Conservation (phyloP, 2,888 invertebrate genomes). For the Pomacea canaliculata region DNA sequence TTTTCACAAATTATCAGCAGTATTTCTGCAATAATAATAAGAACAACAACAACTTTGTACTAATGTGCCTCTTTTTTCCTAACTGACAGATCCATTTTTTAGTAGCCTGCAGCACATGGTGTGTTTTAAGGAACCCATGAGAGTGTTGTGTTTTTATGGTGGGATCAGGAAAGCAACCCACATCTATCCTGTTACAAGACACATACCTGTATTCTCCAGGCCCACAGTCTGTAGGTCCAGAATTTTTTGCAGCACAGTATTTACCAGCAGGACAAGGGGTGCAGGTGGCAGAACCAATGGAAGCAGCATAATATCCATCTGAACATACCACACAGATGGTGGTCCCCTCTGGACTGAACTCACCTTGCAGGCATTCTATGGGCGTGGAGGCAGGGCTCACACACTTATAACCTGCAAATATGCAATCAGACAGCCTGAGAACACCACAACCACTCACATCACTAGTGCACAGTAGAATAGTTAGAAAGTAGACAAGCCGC, state of each 20-base stretch:
- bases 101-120: no score
- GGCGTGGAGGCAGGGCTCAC: constrained; percentile 36
- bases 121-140: no score
- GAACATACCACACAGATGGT: constrained; percentile 31
- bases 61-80: no score
- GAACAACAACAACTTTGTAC: no score
- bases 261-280: constrained; percentile 52
- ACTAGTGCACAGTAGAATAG: no score
- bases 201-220: constrained; percentile 45
- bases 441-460: no score
- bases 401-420: constrained; percentile 25
- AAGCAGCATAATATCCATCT: constrained; percentile 41
- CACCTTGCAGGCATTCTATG: constrained; percentile 49
- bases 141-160: no score
- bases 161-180: no score
- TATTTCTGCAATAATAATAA: no score
- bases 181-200: not conserved
- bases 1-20: no score
- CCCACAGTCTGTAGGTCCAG: constrained; percentile 34
- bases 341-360: constrained; percentile 46
- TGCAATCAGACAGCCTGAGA: not conserved
- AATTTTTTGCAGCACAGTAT: constrained; percentile 38
- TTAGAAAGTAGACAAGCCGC: no score
- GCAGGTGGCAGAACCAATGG: constrained; percentile 39
- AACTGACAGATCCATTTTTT: no score